These are phyloP conservation scores for Ectobius pallidus DNA, from an alignment of 2,888 invertebrate genomes.

Conservation along the genomic window DNA sequence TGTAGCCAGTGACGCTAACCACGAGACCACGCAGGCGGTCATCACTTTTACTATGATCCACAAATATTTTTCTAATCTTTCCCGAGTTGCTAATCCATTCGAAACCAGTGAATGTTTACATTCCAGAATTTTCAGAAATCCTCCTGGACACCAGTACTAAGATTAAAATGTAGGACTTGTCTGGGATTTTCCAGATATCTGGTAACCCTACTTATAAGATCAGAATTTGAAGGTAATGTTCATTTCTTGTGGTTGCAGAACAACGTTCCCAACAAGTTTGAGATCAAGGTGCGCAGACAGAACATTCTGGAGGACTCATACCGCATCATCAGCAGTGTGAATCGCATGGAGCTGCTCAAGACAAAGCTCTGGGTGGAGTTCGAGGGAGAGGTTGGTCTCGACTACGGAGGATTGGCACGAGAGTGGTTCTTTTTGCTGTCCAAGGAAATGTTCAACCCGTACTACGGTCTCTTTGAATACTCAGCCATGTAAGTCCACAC, in stretches of 20 bases:
- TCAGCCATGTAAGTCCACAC: slow-evolving; percentile 94
- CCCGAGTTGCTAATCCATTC: too few relatives aligned
- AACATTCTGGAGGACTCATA: slow-evolving; percentile 97
- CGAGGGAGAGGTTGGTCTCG: slow-evolving; percentile 94
- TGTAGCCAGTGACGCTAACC: too few relatives aligned
- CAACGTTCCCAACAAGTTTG: slow-evolving; percentile 97
- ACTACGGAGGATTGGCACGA: slow-evolving; percentile 95
- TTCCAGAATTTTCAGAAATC: too few relatives aligned
- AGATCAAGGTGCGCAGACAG: slow-evolving; percentile 89
- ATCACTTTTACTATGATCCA: too few relatives aligned
- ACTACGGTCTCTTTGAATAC: slow-evolving; percentile 99
- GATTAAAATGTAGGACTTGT: too few relatives aligned
- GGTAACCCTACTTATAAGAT: too few relatives aligned
- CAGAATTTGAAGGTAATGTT: background rate
- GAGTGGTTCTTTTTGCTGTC: slow-evolving; percentile 99
- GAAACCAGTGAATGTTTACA: background rate
- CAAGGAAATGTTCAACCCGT: slow-evolving; percentile 99
- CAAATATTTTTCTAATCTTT: too few relatives aligned
- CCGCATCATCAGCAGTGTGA: slow-evolving; percentile 90
- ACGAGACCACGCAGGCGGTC: too few relatives aligned
- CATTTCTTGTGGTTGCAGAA: slow-evolving; percentile 63
- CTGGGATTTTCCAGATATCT: too few relatives aligned
- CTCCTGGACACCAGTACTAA: too few relatives aligned
- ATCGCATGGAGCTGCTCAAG: slow-evolving; percentile 89
- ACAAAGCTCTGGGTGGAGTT: slow-evolving; percentile 99